These are phyloP conservation scores for Drosophila eohydei DNA, from an alignment of 2,888 invertebrate species.

Conservation along the genomic window DNA sequence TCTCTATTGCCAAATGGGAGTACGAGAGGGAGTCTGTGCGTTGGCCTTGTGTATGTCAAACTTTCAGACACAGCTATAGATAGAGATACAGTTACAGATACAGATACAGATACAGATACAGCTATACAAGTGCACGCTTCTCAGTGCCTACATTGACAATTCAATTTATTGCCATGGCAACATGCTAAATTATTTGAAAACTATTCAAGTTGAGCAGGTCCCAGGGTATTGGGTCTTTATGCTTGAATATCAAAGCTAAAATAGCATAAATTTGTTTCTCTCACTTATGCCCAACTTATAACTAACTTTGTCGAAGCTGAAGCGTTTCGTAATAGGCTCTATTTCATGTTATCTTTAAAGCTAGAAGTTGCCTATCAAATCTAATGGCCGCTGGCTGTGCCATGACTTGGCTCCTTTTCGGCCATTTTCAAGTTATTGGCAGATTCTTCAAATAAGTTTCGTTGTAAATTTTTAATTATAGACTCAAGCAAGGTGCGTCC, in stretches of 20 bases:
- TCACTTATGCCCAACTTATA: neutral
- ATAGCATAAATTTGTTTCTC: neutral
- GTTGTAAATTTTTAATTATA: neutral
- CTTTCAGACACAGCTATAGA: slow-evolving; percentile 20
- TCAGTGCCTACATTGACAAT: slow-evolving; percentile 50
- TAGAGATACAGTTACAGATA: slow-evolving; percentile 8
- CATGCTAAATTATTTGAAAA: slow-evolving; percentile 65
- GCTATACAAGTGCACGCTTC: slow-evolving; percentile 20
- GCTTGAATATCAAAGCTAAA: neutral
- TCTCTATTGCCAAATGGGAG: neutral
- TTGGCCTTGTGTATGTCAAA: slow-evolving; percentile 25
- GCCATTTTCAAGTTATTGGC: neutral
- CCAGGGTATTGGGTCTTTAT: slow-evolving; percentile 12
- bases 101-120: slow-evolving; percentile 8
- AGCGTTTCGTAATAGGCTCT: neutral
- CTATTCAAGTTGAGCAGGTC: slow-evolving; percentile 40
- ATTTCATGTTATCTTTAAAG: neutral
- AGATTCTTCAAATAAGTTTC: neutral
- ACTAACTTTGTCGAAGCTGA: neutral
- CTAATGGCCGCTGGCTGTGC: too few species aligned
- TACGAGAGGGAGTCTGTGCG: neutral
- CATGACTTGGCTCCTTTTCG: too few species aligned
- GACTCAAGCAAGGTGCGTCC: neutral
- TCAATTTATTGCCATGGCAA: slow-evolving; percentile 69
- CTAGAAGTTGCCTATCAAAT: too few species aligned